phyloP scores from a whole-genome alignment of 1,140 invertebrate species.

The Zaprionus tsacasi region DNA sequence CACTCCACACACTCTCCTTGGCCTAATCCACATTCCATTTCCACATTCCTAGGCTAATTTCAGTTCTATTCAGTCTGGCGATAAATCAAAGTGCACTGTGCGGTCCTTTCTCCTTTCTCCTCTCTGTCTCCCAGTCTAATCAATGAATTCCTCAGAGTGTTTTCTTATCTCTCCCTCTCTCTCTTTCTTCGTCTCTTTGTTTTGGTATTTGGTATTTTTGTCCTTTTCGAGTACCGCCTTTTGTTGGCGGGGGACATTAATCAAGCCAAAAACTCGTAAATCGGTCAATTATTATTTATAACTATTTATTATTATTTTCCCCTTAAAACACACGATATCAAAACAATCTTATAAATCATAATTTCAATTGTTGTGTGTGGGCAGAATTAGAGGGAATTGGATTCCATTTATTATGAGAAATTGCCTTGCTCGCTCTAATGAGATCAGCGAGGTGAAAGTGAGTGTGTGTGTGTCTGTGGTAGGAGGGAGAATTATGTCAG shows the following conservation, averaged over 20 bases:
- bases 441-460: constrained; percentile 8
- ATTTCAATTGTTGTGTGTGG: constrained; percentile 61
- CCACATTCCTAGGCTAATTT: constrained; percentile 69
- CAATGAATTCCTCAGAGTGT: constrained; percentile 52
- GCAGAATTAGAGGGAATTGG: constrained; percentile 23
- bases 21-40: constrained; percentile 13
- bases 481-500: neutral
- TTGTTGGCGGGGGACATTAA: constrained; percentile 60
- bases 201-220: constrained; percentile 41
- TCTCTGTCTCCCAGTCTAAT: constrained; percentile 36
- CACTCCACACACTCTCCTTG: neutral
- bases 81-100: constrained; percentile 76
- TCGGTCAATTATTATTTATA: constrained; percentile 58
- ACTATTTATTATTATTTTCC: constrained; percentile 49
- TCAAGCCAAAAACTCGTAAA: constrained; percentile 52
- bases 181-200: constrained; percentile 5
- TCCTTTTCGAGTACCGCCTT: constrained; percentile 8
- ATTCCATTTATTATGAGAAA: constrained; percentile 32
- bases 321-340: constrained; percentile 45
- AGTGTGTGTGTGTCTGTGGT: neutral
- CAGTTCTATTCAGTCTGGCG: constrained; percentile 27
- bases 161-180: neutral
- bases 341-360: constrained; percentile 72
- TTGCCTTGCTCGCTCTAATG: constrained; percentile 16
- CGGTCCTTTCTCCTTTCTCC: constrained; percentile 39